Base-by-base conservation (phyloP, 2,888 invertebrate genomes). In the Spodoptera picta region DNA sequence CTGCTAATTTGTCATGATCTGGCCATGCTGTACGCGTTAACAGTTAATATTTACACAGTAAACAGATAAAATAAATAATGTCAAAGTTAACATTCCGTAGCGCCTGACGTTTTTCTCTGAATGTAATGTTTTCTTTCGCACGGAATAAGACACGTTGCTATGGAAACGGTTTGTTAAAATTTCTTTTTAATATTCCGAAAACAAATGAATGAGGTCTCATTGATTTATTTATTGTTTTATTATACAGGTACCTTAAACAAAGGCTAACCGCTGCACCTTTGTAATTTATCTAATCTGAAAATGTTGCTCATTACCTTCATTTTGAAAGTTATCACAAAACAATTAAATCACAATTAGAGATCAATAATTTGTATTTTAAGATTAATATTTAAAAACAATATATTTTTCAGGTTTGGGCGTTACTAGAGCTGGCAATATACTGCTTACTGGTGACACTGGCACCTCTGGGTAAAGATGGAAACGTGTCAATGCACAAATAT, bases 361-460 rank as follows among this genome's bases (percentile, higher is more conserved):
- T 36, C 36, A 36, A 27, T 27, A 27, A 27, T 27, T 27, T 27
- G 5, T 27, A 5, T 4, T 4, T 27, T 27, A 36, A 36, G 6
- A 36, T 36, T 9, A 7, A 36, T 7, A n/a, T 10, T 27, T 49
- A 10, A 27, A 46, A 42, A 19, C 7, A 12, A 45, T n/a, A 19
- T 10, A 7, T 3, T 6, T 69, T 78, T 4, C 83, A 94, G 94
- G 71, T 90, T 65, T 92, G 92, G 91, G 88, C 93, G 0, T 81
- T 94, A 0, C 63, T 92, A 14, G 94, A 93, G 74, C 77, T 94
- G 51, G 68, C 87, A 0, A 83, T 84, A 1, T 92, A 90, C 81
- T 85, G 85, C 27, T 80, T 93, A 9, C 79, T 92, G 58, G 93
- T 93, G 67, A 92, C 92, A 0, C 77, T 94, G 31, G 85, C 85